Evolutionary conservation across 2,797 vertebrate genomes (phyloP).

Genomic region (Alauda arvensis): DNA sequence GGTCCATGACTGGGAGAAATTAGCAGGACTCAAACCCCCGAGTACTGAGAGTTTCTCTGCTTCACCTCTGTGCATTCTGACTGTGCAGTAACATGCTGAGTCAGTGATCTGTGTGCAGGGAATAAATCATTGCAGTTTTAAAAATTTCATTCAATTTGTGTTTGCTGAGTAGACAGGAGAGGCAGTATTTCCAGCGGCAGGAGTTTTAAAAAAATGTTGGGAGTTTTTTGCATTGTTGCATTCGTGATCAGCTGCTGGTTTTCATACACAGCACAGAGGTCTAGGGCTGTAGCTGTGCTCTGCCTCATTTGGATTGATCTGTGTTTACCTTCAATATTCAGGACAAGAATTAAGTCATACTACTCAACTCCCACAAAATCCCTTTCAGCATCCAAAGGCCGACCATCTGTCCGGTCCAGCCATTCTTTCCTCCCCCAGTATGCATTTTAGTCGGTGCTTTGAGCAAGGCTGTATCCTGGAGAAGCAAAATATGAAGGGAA

Average conservation of each 20-base stretch:
- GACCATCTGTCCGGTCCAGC: background rate
- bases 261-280: background rate
- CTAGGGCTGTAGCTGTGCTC: background rate
- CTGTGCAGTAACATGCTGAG: background rate
- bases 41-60: background rate
- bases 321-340: slow-evolving; percentile 22
- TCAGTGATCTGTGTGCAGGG: background rate
- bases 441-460: background rate
- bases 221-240: rapidly evolving
- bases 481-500: background rate
- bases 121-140: background rate
- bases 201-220: background rate
- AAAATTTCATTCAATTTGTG: background rate
- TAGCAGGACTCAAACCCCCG: background rate
- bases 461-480: background rate
- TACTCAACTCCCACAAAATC: background rate
- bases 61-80: background rate
- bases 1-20: background rate
- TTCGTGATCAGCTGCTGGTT: background rate
- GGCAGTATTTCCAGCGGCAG: background rate
- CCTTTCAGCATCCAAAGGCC: slow-evolving; percentile 18
- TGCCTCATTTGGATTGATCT: background rate
- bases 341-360: slow-evolving; percentile 6
- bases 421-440: background rate
- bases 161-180: background rate